A percentile compares a stretch with the other conserved stretches of the same genome.
phyloP scores from a whole-genome alignment of 2,113 vertebrate genomes.

The Engystomops pustulosus region DNA sequence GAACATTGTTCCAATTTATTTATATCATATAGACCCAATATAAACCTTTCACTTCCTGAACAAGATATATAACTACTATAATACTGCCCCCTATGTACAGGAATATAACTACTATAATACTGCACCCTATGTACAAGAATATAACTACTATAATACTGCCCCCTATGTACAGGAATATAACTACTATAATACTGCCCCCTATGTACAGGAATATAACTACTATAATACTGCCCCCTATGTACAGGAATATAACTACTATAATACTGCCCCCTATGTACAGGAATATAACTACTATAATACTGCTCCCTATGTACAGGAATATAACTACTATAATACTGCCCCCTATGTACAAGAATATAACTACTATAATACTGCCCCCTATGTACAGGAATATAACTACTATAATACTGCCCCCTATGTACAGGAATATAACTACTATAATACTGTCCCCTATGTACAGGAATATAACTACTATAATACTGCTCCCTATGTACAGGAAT shows the following conservation, averaged over 20 bases:
- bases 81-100: background rate
- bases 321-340: background rate
- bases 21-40: background rate
- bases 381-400: no score
- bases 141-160: background rate
- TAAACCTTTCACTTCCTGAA: background rate
- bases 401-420: background rate
- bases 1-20: background rate
- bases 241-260: background rate
- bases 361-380: no score
- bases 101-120: no score
- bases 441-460: background rate
- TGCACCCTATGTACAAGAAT: no score
- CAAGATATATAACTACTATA: background rate
- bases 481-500: background rate
- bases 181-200: background rate
- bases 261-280: background rate
- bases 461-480: background rate
- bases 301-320: background rate
- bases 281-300: slow-evolving; percentile 3
- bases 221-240: background rate
- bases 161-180: background rate
- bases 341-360: background rate
- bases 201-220: background rate
- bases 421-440: background rate